Evolutionary conservation across 2,113 vertebrate genomes (phyloP), one percentile per base, ranked within the genome.

Genomic region (Dicentrarchus labrax): DNA sequence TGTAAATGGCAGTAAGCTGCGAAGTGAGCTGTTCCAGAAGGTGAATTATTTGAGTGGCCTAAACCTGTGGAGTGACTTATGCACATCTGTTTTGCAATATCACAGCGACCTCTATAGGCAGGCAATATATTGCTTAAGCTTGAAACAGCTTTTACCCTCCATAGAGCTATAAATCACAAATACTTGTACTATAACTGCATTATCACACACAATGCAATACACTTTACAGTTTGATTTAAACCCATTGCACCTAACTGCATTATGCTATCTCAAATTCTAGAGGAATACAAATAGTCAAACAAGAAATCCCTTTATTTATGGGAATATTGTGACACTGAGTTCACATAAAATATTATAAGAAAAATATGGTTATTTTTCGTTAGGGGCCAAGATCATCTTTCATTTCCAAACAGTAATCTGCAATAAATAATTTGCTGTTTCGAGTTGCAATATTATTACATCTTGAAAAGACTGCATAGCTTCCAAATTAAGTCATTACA

Each of bases 31-130:
- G 72, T 82, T 86, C 41, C 78, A 39, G 5, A 24, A 84, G 43
- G 43, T 69, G 62, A 77, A 76, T 69, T 70, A 65, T 79, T 73
- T 38, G 5, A 89, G 54, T 72, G 47, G 56, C 30, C 60, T 43
- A 51, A 84, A 92, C 91, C 85, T 92, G 91, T 92, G 69, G 91
- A 91, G 85, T 77, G 71, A 80, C 75, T 86, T 45, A 56, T 24
- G 72, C 82, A 56, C 65, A 53, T 88, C 78, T 84, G 86, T 88
- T 92, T 91, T 91, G 91, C 81, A 90, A 94, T 94, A 94, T 94
- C 81, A 90, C 92, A 96, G 95, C 95, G 95, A 92, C 95, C 95
- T 96, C 95, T 95, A 93, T 94, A 84, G 95, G 90, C 86, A 4
- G 67, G 15, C 16, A 2, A 43, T 10, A 83, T 67, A 75, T 22